Conservation (phyloP, 2,797 vertebrate species). For the Alosa sapidissima region DNA sequence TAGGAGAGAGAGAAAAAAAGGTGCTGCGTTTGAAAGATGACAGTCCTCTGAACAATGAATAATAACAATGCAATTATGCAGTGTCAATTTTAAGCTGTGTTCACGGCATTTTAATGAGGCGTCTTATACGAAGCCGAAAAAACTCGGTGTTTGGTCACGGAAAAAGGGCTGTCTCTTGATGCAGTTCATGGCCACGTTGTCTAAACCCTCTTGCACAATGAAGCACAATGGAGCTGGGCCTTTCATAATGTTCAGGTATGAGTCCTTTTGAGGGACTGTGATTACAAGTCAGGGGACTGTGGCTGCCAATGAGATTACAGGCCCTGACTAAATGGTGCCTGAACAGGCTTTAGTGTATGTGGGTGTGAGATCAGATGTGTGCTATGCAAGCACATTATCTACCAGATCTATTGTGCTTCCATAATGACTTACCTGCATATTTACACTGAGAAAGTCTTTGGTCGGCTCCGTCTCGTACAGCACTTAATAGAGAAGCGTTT, state of each 20-base stretch:
- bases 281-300: neutral
- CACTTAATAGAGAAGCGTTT: neutral
- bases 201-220: neutral
- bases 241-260: neutral
- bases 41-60: slow-evolving; percentile 10
- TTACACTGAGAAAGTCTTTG: neutral
- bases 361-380: neutral
- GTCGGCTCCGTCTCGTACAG: neutral
- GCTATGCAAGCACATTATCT: neutral
- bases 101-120: neutral
- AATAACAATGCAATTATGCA: slow-evolving; percentile 4
- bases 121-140: neutral
- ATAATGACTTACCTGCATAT: neutral
- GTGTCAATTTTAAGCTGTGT: neutral
- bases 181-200: neutral
- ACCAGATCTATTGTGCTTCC: neutral
- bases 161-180: neutral
- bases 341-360: neutral
- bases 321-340: neutral
- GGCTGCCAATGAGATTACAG: neutral
- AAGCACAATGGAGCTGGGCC: neutral
- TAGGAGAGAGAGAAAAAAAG: neutral
- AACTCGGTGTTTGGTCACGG: neutral
- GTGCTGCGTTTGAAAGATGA: neutral
- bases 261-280: neutral